A percentile compares a stretch with the other conserved stretches of the same genome.
Evolutionary conservation across 2,797 vertebrate genomes (phyloP).

Genomic region (Sebastes itinus): DNA sequence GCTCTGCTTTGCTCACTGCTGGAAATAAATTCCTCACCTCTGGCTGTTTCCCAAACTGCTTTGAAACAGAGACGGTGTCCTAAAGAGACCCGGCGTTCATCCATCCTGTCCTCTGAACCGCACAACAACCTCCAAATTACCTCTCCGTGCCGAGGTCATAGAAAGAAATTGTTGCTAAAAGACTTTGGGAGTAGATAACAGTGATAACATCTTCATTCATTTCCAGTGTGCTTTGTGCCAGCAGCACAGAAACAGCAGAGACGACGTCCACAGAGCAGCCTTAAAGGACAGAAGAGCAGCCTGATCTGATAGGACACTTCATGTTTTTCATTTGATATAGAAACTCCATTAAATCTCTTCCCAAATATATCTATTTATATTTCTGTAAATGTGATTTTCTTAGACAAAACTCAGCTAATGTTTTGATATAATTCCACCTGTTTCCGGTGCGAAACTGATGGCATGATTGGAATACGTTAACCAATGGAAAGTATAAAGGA

Average conservation of each 20-base stretch:
- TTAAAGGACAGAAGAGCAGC: conserved; percentile 2
- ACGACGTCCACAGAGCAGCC: neutral
- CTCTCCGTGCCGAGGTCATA: conserved; percentile 39
- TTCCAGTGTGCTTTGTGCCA: conserved; percentile 20
- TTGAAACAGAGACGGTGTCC: conserved; percentile 58
- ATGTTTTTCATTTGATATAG: neutral
- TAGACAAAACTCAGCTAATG: neutral
- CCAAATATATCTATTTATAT: too few relatives aligned
- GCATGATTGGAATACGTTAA: neutral
- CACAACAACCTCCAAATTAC: conserved; percentile 54
- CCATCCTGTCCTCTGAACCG: conserved; percentile 48
- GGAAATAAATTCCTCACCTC: conserved; percentile 66
- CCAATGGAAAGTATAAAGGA: neutral
- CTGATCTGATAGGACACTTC: conserved; percentile 1
- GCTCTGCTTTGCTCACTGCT: conserved; percentile 52
- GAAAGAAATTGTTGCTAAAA: conserved; percentile 48
- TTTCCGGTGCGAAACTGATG: neutral
- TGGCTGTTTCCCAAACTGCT: conserved; percentile 63
- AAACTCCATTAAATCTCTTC: neutral
- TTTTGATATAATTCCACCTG: neutral
- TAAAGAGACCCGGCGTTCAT: conserved; percentile 51
- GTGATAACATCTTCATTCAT: conserved; percentile 58
- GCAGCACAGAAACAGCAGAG: neutral
- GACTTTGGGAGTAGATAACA: conserved; percentile 46
- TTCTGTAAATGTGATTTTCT: neutral